These are phyloP conservation scores for Arctocebus calabarensis DNA, from an alignment of 2,797 vertebrate genomes.

Conservation along the genomic window DNA sequence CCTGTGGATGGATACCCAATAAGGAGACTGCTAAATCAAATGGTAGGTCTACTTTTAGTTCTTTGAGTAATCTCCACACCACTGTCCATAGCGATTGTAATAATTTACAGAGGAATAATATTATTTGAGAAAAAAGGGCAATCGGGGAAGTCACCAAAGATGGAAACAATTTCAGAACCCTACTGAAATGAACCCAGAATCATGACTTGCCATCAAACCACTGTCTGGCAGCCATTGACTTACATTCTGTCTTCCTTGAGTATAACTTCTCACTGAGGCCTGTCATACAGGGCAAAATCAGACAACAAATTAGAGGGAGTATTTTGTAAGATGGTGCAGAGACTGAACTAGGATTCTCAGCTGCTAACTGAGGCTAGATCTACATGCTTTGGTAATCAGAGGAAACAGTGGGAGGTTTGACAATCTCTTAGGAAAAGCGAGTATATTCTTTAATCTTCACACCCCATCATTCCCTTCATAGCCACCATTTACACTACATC, in stretches of 20 bases:
- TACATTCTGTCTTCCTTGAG: slow-evolving; percentile 31
- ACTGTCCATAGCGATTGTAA: not conserved
- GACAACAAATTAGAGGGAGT: not conserved
- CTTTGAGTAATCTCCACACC: not conserved
- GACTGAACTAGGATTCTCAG: slow-evolving; percentile 49
- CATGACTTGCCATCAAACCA: not conserved
- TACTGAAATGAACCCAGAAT: not conserved
- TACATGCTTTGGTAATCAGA: slow-evolving; percentile 67
- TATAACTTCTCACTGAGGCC: slow-evolving; percentile 9
- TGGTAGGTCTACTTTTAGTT: not conserved
- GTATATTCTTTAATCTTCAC: slow-evolving; percentile 81
- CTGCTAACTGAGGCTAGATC: slow-evolving; percentile 53
- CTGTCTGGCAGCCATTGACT: not conserved
- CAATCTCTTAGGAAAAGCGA: slow-evolving; percentile 80
- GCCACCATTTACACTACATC: slow-evolving; percentile 79
- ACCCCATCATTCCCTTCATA: slow-evolving; percentile 78
- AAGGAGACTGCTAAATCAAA: not conserved
- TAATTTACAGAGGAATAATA: not conserved
- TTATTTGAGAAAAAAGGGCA: slow-evolving; percentile 29
- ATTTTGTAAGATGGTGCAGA: slow-evolving; percentile 19
- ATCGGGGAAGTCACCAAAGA: not conserved
- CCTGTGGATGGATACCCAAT: not conserved
- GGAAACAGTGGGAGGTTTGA: slow-evolving; percentile 70
- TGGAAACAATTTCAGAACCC: not conserved
- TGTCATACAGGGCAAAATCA: not conserved